A percentile compares a stretch with the other conserved stretches of the same genome.
Conservation (phyloP, 2,113 vertebrate species). For the Sterrhoptilus dennistouni region DNA sequence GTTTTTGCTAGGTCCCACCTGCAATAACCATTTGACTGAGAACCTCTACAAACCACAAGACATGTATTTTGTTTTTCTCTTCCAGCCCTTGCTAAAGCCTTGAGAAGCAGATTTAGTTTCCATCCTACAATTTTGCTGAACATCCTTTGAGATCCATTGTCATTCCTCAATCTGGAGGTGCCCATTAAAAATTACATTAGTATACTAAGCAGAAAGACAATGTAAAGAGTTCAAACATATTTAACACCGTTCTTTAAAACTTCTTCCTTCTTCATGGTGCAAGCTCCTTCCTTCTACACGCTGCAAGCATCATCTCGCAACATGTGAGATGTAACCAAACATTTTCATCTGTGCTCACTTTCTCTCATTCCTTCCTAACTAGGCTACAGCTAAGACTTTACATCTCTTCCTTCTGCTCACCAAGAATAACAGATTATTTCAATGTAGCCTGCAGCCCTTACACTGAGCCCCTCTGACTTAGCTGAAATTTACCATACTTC, state of each 20-base stretch:
- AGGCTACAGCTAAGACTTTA: background rate
- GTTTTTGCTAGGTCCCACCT: background rate
- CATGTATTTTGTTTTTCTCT: background rate
- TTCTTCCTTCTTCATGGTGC: background rate
- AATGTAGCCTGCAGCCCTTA: background rate
- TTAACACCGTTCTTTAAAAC: background rate
- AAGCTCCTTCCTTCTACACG: no score
- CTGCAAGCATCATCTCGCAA: background rate
- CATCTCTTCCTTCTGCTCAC: background rate
- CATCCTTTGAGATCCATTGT: background rate
- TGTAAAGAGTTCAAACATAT: background rate
- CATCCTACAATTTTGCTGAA: background rate
- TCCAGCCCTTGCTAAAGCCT: background rate
- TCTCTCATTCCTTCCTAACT: background rate
- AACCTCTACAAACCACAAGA: background rate
- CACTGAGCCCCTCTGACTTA: background rate
- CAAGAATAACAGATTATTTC: background rate
- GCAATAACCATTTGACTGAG: background rate
- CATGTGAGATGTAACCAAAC: background rate
- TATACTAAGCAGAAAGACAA: background rate
- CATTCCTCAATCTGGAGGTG: background rate
- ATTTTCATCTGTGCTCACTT: background rate
- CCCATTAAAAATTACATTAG: background rate
- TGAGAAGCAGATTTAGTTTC: background rate
- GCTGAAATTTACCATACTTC: background rate